phyloP scores from a whole-genome alignment of 2,797 vertebrate genomes.

The Leucoraja ocellata region DNA sequence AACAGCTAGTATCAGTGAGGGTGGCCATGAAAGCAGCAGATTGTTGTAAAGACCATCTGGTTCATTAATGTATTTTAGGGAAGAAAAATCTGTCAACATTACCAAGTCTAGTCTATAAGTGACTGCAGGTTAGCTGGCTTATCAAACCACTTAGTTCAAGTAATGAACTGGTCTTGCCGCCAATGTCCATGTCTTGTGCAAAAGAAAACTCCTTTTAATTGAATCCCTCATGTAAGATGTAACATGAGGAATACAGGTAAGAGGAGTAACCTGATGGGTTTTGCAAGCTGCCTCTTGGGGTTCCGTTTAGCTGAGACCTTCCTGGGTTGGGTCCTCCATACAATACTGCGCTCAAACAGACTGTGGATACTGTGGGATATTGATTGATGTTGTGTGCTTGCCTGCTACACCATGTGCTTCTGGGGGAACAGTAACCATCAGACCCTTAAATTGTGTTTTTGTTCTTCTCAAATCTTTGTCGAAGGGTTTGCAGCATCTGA shows the following conservation, averaged over 20 bases:
- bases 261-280: not conserved
- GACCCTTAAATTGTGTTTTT: not conserved
- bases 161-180: too few species aligned
- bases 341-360: too few species aligned
- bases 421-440: not conserved
- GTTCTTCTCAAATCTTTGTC: not conserved
- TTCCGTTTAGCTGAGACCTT: not conserved
- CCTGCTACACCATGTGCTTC: not conserved
- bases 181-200: too few species aligned
- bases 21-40: too few species aligned
- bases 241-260: not conserved
- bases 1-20: too few species aligned
- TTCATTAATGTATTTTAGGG: too few species aligned
- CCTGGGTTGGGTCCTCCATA: not conserved
- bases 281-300: not conserved
- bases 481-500: conserved; percentile 24
- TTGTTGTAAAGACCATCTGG: too few species aligned
- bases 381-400: not conserved
- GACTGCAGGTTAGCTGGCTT: too few species aligned
- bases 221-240: not conserved
- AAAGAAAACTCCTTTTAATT: not conserved
- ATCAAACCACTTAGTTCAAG: too few species aligned
- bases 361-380: not conserved
- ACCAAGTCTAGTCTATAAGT: too few species aligned
- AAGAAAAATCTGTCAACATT: too few species aligned